Conservation (phyloP, 2,797 vertebrate genomes). For the Sarcoramphus papa region DNA sequence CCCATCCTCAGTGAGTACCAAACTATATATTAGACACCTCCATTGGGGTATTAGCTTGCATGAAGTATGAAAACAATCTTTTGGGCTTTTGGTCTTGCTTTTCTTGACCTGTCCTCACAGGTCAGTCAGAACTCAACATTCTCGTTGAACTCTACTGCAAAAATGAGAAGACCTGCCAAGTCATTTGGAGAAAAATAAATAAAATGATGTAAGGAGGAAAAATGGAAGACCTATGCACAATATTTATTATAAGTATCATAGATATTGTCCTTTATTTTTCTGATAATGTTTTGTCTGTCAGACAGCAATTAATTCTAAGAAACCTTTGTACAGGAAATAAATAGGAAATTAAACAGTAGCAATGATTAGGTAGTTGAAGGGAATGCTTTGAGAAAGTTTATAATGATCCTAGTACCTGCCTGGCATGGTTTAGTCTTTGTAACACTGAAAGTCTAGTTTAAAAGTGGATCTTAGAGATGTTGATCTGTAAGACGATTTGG, state of each 20-base stretch:
- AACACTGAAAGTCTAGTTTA: background rate
- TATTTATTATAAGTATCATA: background rate
- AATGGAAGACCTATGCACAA: background rate
- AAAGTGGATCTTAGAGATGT: background rate
- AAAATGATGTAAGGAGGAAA: background rate
- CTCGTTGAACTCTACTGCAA: background rate
- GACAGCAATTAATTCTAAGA: background rate
- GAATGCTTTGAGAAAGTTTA: background rate
- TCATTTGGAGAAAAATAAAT: background rate
- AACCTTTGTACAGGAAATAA: background rate
- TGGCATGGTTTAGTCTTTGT: background rate
- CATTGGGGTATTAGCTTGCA: background rate
- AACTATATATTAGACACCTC: background rate
- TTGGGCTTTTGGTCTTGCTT: background rate
- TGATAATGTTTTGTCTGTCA: background rate
- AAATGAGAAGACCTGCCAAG: background rate
- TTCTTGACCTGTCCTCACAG: background rate
- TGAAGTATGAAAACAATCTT: background rate
- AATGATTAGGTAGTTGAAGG: background rate
- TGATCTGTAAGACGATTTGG: background rate
- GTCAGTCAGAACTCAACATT: background rate
- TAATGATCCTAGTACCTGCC: background rate
- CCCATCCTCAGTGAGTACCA: background rate
- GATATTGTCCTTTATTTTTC: background rate
- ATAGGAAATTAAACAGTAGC: background rate